phyloP scores from a whole-genome alignment of 2,113 vertebrate genomes.

The Pungitius pungitius region DNA sequence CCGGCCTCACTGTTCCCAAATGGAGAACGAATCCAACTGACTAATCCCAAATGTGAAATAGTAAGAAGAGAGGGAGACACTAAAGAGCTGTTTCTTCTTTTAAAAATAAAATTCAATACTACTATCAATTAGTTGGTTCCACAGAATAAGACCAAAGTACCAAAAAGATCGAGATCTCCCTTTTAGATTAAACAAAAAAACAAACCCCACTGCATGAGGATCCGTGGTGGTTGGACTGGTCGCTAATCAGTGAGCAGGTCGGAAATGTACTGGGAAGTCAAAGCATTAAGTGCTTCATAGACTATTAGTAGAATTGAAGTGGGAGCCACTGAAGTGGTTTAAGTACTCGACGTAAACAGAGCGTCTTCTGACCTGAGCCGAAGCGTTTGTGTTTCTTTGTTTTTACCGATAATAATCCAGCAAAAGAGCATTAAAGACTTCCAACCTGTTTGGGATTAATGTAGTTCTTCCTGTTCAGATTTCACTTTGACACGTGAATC shows the following conservation, averaged over 20 bases:
- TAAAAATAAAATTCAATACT: not conserved
- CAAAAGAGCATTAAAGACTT: not conserved
- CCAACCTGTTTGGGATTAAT: not conserved
- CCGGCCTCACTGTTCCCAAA: not conserved
- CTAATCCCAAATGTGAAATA: not conserved
- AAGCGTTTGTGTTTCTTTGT: not conserved
- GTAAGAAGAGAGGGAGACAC: not conserved
- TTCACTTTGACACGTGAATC: not conserved
- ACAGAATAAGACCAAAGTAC: not conserved
- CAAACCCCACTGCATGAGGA: no score
- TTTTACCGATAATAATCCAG: not conserved
- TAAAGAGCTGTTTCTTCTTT: not conserved
- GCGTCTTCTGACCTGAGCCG: not conserved
- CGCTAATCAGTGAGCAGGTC: not conserved
- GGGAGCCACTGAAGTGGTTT: slow-evolving; percentile 15
- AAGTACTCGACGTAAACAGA: not conserved
- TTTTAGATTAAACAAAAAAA: not conserved
- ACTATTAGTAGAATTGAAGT: not conserved
- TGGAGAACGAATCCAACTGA: not conserved
- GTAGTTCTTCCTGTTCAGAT: not conserved
- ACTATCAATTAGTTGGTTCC: not conserved
- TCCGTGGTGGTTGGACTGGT: not conserved
- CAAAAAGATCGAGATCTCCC: not conserved
- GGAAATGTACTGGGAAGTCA: not conserved
- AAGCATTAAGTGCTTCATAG: not conserved